Evolutionary conservation across 2,113 vertebrate species (phyloP).

Genomic region (Aix galericulata): DNA sequence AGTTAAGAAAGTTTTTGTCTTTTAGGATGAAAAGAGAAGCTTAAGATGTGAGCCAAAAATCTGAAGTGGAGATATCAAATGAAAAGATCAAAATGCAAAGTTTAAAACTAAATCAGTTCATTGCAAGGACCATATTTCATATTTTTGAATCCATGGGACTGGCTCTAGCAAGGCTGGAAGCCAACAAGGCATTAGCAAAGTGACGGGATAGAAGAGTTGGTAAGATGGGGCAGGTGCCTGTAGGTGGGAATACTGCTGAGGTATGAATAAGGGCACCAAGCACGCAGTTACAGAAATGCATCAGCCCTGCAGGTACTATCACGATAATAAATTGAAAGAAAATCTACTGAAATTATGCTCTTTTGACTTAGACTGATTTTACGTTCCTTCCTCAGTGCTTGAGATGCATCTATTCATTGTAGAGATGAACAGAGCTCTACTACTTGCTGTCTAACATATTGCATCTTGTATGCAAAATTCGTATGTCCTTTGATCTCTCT

Average conservation of each 20-base stretch:
- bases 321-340: background rate
- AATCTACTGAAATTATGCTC: background rate
- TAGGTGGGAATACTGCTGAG: rapidly evolving
- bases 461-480: background rate
- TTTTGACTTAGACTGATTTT: background rate
- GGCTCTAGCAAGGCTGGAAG: background rate
- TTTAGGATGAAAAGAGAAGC: background rate
- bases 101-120: background rate
- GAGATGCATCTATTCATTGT: background rate
- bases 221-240: background rate
- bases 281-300: background rate
- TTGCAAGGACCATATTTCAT: background rate
- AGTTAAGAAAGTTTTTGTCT: background rate
- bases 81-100: background rate
- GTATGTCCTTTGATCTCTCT: background rate
- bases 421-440: background rate
- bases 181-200: background rate
- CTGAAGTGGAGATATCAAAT: background rate
- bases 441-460: background rate
- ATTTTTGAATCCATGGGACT: background rate
- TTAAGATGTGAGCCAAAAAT: background rate
- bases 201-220: background rate
- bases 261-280: rapidly evolving
- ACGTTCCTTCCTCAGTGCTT: background rate
- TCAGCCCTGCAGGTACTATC: background rate